Base-by-base conservation (phyloP, 2,888 invertebrate species). In the Protophormia terraenovae region DNA sequence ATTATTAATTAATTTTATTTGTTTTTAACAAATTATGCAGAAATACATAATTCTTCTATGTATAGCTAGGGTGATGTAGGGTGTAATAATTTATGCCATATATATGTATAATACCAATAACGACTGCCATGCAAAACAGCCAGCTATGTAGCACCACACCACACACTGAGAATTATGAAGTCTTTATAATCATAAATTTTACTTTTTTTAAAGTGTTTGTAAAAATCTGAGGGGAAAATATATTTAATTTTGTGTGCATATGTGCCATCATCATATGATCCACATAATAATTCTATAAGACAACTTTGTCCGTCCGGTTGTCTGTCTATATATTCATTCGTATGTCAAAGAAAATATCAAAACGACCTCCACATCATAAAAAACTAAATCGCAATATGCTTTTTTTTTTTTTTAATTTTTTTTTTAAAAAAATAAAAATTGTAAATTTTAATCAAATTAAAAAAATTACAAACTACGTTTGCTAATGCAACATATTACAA, bases 131-230 rank as follows among this genome's bases (percentile, higher is more conserved):
- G n/a, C 27, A 38, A 6, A 12, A n/a, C n/a, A n/a, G n/a, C n/a
- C 32, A 80, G 24, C 14, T 50, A 83, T 16, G 60, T 14, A 2
- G 50, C n/a, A n/a, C 62, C 75, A 64, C 83, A 67, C 84, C 85
- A 78, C 85, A 85, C 71, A 85, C 78, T 71, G 85, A 79, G 85
- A 82, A 75, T 85, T 82, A 60, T 78, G 16, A 60, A 81, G 58
- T 50, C 16, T 81, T 53, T 55, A 19, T 69, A 32, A 69, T 53
- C 32, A 66, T 29, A 66, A 53, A 79, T 55, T 77, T 32, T 22
- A 67, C 12, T 16, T 73, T 45, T 71, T 14, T 58, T 47, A 24
- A 87, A 88, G 87, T 89, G 86, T 50, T 10, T 50, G 10, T 22
- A 22, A 22, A 24, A 50, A 50, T 12, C 22, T 22, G 22, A 7